Conservation (phyloP, 1,140 invertebrate genomes). For the Ostrea edulis region DNA sequence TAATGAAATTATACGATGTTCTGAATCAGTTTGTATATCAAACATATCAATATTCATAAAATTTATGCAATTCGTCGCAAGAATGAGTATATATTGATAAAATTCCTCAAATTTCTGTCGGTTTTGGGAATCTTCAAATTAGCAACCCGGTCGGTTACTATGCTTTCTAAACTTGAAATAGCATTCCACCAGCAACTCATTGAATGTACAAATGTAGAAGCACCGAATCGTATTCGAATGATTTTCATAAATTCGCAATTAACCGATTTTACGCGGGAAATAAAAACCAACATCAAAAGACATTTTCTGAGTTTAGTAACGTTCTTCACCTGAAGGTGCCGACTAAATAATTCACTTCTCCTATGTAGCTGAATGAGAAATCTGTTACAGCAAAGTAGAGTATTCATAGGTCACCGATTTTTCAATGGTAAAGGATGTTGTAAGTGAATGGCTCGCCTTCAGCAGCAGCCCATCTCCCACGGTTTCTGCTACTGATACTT, state of each 20-base stretch:
- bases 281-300: constrained; percentile 3
- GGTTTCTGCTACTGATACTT: neutral
- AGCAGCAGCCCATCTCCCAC: neutral
- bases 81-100: neutral
- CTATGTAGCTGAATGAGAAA: constrained; percentile 5
- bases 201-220: neutral
- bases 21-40: too few relatives aligned
- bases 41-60: too few relatives aligned
- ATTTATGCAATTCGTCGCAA: neutral
- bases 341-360: neutral
- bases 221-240: neutral
- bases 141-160: neutral
- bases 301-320: neutral
- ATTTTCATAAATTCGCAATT: constrained; percentile 17
- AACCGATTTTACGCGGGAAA: neutral
- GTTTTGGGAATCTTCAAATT: constrained; percentile 16
- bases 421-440: neutral
- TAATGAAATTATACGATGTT: too few relatives aligned
- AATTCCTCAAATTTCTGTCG: neutral
- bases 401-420: constrained; percentile 31
- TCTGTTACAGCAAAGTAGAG: neutral
- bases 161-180: neutral
- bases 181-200: neutral
- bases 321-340: constrained; percentile 2
- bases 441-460: neutral